Conservation (phyloP, 2,797 vertebrate species). For the Menidia menidia region DNA sequence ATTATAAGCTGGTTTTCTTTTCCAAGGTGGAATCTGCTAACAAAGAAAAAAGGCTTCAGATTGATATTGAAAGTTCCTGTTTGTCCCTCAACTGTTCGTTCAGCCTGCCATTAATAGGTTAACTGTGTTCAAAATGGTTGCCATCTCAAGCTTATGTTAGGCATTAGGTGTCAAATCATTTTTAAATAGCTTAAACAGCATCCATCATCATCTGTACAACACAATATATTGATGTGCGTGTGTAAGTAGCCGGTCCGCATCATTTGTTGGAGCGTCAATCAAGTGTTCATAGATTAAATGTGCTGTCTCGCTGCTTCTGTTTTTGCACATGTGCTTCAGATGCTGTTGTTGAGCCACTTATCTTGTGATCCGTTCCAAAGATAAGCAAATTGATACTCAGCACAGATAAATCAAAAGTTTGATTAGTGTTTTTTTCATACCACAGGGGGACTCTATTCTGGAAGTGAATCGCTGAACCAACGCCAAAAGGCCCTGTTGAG, state of each 20-base stretch:
- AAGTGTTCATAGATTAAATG: background rate
- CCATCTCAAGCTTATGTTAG: background rate
- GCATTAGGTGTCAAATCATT: background rate
- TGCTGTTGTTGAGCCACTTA: constrained; percentile 41
- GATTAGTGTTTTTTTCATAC: constrained; percentile 70
- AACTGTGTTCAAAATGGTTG: background rate
- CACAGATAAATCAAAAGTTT: constrained; percentile 71
- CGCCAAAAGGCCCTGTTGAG: constrained; percentile 53
- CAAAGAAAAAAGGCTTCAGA: background rate
- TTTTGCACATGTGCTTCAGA: constrained; percentile 28
- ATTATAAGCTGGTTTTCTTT: background rate
- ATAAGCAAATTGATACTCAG: constrained; percentile 64
- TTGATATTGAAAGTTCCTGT: background rate
- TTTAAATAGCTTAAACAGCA: background rate
- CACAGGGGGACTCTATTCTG: constrained; percentile 69
- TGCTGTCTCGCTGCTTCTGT: background rate
- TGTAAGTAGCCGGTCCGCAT: background rate
- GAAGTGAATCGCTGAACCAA: constrained; percentile 48
- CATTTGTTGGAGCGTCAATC: background rate
- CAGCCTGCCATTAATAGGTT: background rate
- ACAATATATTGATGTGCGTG: background rate
- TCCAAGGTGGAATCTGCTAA: background rate
- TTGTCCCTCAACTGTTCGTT: background rate
- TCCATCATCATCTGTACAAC: background rate
- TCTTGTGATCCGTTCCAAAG: constrained; percentile 69